Percentiles rank a stretch among this genome's conserved stretches.
These are phyloP conservation scores for Hippocampus zosterae DNA, from an alignment of 2,113 vertebrate genomes.

Conservation along the genomic window DNA sequence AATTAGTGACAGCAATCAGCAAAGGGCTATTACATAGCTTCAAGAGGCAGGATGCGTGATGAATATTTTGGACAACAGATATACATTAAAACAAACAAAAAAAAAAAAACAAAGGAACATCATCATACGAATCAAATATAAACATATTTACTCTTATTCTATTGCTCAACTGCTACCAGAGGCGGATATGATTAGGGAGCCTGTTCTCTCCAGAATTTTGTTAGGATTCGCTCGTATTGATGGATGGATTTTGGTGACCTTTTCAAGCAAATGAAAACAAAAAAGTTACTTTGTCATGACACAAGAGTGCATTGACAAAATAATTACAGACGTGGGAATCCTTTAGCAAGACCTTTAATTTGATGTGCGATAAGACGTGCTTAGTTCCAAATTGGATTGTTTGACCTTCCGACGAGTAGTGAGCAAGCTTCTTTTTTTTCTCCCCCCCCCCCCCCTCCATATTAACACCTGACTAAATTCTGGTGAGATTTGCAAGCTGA, in stretches of 20 bases:
- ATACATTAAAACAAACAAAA: conserved; percentile 27
- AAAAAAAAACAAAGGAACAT: conserved; percentile 35
- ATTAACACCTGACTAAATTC: not conserved
- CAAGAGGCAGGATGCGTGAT: conserved; percentile 49
- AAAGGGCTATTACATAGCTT: conserved; percentile 56
- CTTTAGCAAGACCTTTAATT: not conserved
- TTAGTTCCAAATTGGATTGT: not conserved
- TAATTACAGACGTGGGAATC: not conserved
- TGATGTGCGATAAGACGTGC: not conserved
- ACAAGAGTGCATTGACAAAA: not conserved
- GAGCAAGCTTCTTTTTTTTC: not conserved
- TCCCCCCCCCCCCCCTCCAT: too few species aligned
- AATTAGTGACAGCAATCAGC: conserved; percentile 40
- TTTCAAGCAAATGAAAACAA: not conserved
- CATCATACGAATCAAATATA: conserved; percentile 28
- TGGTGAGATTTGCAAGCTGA: not conserved
- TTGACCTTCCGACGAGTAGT: not conserved
- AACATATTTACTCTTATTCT: conserved; percentile 35
- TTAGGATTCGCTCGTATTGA: not conserved
- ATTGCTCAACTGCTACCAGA: conserved; percentile 64
- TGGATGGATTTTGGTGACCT: not conserved
- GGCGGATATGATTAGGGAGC: conserved; percentile 28
- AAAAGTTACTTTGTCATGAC: not conserved
- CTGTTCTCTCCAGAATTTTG: not conserved
- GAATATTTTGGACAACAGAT: conserved; percentile 44